phyloP scores from a whole-genome alignment of 2,797 vertebrate species.

The Iguana delicatissima region DNA sequence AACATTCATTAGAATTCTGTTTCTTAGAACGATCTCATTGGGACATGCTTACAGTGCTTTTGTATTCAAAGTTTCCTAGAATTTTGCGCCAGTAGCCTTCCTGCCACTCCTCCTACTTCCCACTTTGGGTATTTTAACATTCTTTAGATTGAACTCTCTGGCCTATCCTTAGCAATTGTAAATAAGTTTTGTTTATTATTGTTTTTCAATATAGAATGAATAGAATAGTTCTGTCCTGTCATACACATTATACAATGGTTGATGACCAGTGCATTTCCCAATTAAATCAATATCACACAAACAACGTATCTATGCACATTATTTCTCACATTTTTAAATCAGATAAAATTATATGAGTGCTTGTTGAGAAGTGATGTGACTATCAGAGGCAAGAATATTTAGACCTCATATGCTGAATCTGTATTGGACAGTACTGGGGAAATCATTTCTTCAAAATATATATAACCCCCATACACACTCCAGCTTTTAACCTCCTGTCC shows the following conservation, averaged over 20 bases:
- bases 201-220: neutral
- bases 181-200: neutral
- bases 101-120: conserved; percentile 16
- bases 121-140: neutral
- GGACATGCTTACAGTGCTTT: conserved; percentile 43
- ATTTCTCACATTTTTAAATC: neutral
- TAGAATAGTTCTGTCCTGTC: neutral
- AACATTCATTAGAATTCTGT: conserved; percentile 50
- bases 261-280: neutral
- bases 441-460: neutral
- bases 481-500: too few relatives aligned
- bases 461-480: neutral
- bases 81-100: conserved; percentile 41
- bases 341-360: neutral
- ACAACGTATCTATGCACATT: neutral
- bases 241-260: neutral
- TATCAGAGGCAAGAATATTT: neutral
- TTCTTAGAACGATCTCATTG: conserved; percentile 47
- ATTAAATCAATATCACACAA: neutral
- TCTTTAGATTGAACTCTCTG: neutral
- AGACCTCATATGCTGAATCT: neutral
- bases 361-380: neutral
- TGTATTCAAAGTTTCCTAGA: conserved; percentile 44
- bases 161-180: neutral
- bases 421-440: too few relatives aligned